Percentiles rank a stretch among this genome's conserved stretches.
phyloP scores from a whole-genome alignment of 37 sponge, comb jelly and placozoan species.

The Lycopodina hypogea region DNA sequence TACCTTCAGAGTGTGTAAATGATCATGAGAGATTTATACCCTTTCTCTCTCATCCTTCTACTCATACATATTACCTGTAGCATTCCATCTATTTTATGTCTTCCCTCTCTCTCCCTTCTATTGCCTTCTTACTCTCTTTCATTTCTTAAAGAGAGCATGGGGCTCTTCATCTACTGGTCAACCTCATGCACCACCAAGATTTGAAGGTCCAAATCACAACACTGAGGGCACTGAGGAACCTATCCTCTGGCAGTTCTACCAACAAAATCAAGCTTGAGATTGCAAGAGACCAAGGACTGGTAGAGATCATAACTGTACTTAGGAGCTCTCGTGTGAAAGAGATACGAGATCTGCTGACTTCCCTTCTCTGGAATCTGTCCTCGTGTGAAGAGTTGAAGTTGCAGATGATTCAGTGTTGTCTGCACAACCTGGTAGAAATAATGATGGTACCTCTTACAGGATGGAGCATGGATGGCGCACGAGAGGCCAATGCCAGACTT shows the following conservation, averaged over 20 bases:
- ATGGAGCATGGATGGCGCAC: slow-evolving; percentile 44
- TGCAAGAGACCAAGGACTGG: slow-evolving; percentile 50
- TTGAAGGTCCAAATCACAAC: slow-evolving; percentile 63
- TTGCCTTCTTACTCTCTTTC: too few species aligned
- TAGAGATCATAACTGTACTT: slow-evolving; percentile 45
- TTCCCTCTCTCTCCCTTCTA: too few species aligned
- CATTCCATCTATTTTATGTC: too few species aligned
- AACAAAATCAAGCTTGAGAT: slow-evolving; percentile 76
- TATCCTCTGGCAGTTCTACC: slow-evolving; percentile 80
- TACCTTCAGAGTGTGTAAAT: too few species aligned
- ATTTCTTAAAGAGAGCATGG: slow-evolving; percentile 57
- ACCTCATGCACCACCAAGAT: slow-evolving; percentile 51
- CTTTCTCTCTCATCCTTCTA: not conserved
- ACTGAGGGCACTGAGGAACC: slow-evolving; percentile 87
- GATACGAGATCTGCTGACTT: slow-evolving; percentile 81
- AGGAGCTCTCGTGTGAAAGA: slow-evolving; percentile 17
- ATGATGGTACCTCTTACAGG: slow-evolving; percentile 57
- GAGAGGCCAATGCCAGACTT: slow-evolving; percentile 31
- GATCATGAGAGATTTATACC: too few species aligned
- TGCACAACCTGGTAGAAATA: slow-evolving; percentile 52
- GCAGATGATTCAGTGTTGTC: slow-evolving; percentile 46
- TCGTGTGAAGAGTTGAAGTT: slow-evolving; percentile 83
- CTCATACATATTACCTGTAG: not conserved
- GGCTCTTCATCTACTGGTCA: slow-evolving; percentile 74
- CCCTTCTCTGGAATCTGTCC: slow-evolving; percentile 91